Base-by-base conservation (phyloP, 1,140 invertebrate genomes). In the Mactra quadrangularis region DNA sequence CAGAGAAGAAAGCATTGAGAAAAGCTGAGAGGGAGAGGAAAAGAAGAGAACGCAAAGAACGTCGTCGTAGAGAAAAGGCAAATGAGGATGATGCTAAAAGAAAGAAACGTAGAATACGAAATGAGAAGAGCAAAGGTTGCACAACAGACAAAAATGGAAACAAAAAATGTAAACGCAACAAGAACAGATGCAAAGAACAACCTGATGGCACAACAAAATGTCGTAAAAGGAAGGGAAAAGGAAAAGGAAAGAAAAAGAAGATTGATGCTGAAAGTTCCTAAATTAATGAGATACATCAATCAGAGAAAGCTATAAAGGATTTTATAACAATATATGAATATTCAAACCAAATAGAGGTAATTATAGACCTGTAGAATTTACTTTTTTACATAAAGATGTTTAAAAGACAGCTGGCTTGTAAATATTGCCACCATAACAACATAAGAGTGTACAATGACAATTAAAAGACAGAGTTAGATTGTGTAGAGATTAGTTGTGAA, bases 91-190 rank as follows among this genome's bases (percentile, higher is more conserved):
- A 84, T 55, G 25, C 74, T 86, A 35, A 75, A 84, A 53, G 68
- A 71, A 71, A 76, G 53, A 85, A 82, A 29, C 68, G 84, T 22
- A 87, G 84, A 31, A 68, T 38, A 27, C 79, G 70, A 33, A 70
- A 53, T 11, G 75, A 82, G 53, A 85, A 71, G 38, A 64, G 53
- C 35, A 79, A 57, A 31, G 27, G 31, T 9, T 52, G 62, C 9
- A 72, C 76, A 55, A 52, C n/a, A 15, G 53, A 68, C 45, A 64
- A 50, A 47, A 72, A 76, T 35, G 57, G 53, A 22, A 64, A 72
- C 45, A 62, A 29, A 50, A 77, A 74, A 31, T 64, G 45, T 47
- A 45, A 22, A 55, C 76, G 55, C 38, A n/a, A n/a, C n/a, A 83
- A 64, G 62, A 82, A 62, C 17, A 60, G 41, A 68, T 78, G 76